phyloP scores from a whole-genome alignment of 2,888 invertebrate genomes.

The Cecidostiba fungosa region DNA sequence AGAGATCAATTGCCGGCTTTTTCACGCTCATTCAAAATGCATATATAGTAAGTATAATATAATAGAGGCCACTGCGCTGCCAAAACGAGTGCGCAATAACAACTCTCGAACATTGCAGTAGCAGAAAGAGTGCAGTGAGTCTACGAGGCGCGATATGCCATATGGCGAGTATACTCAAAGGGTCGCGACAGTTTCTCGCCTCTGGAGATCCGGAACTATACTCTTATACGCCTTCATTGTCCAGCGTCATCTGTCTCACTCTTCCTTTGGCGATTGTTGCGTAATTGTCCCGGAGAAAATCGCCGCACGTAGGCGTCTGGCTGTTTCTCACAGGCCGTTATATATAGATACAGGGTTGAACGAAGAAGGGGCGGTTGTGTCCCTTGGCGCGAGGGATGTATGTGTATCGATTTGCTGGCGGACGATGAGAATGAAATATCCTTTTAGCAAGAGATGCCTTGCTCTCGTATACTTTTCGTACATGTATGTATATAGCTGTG shows the following conservation, averaged over 20 bases:
- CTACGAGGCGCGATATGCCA: neutral
- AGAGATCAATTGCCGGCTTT: neutral
- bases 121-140: neutral
- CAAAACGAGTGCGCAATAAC: neutral
- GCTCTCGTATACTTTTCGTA: neutral
- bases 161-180: conserved; percentile 21
- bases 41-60: too few species aligned
- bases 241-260: neutral
- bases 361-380: conserved; percentile 38
- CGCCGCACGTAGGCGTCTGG: neutral
- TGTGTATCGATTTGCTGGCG: conserved; percentile 40
- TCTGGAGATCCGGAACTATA: conserved; percentile 20
- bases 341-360: neutral
- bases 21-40: neutral
- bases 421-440: conserved; percentile 27
- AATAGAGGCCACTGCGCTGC: neutral
- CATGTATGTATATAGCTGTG: neutral
- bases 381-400: conserved; percentile 36
- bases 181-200: conserved; percentile 25
- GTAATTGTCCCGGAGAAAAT: conserved; percentile 11
- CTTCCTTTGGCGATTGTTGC: neutral
- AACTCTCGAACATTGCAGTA: too few species aligned
- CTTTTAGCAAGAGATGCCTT: neutral
- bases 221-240: conserved; percentile 17
- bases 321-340: neutral